Percentiles rank a stretch among this genome's conserved stretches.
phyloP scores from a whole-genome alignment of 1,140 invertebrate species.

The Oedothorax gibbosus region DNA sequence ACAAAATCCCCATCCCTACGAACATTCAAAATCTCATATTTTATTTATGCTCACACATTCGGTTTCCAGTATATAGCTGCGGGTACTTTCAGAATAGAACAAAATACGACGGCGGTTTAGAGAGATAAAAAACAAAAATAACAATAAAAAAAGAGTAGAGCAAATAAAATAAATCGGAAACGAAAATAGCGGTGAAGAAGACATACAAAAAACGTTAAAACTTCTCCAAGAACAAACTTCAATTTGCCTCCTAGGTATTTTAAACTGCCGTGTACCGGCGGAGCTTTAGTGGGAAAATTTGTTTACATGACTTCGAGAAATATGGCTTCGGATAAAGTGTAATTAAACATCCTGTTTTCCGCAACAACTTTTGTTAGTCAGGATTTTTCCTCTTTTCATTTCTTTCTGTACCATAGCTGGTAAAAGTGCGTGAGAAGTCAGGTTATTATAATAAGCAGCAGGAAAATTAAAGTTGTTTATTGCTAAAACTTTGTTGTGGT shows the following conservation, averaged over 20 bases:
- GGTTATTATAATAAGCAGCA: conserved; percentile 11
- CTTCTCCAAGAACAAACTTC: conserved; percentile 6
- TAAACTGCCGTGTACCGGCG: background rate
- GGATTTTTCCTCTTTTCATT: conserved; percentile 13
- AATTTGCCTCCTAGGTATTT: conserved; percentile 1
- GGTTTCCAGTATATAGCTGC: conserved; percentile 9
- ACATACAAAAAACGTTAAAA: conserved; percentile 4
- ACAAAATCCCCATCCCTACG: background rate
- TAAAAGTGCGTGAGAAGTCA: background rate
- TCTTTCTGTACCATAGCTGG: background rate
- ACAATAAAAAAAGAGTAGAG: conserved; percentile 1
- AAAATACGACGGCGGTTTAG: conserved; percentile 22
- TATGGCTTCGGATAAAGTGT: conserved; percentile 1
- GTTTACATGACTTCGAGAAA: conserved; percentile 20
- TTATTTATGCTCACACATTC: conserved; percentile 44
- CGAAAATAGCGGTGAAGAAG: background rate
- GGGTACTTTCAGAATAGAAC: conserved; percentile 13
- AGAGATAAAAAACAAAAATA: too few relatives aligned
- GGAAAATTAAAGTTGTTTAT: conserved; percentile 28
- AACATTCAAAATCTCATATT: conserved; percentile 28
- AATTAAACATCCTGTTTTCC: conserved; percentile 27
- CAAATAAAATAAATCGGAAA: conserved; percentile 35
- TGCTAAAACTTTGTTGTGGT: background rate
- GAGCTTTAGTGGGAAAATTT: conserved; percentile 8
- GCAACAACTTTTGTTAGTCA: conserved; percentile 8